Base-by-base conservation (phyloP, 2,797 vertebrate species). In the Mus minutoides region DNA sequence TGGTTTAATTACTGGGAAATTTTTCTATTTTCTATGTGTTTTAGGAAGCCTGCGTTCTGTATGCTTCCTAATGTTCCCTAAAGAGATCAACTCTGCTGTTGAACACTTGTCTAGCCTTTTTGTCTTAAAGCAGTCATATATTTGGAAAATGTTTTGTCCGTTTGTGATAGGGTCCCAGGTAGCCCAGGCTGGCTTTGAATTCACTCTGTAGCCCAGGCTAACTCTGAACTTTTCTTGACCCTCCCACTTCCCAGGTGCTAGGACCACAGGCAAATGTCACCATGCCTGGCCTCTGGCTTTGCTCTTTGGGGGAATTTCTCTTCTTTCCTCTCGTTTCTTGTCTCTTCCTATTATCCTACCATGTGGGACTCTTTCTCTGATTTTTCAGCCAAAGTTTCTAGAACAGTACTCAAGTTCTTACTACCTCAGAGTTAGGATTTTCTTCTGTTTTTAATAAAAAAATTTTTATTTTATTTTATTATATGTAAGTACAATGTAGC, bases 331-430 rank as follows among this genome's bases (percentile, higher is more conserved):
- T 89, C 29, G 92, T 85, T 67, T 91, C 43, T 13, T 4, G 78
- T 56, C 37, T n/a, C 0, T 82, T 67, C 64, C 60, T n/a, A 91
- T 84, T 94, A 16, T 97, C 64, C 84, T 34, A 1, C 17, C 85
- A 43, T 24, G 85, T 78, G 92, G 62, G 84, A 77, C 19, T 77
- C 24, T 95, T 87, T 0, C 83, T 69, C 89, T 52, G 79, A 87
- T 54, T 89, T 93, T 97, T 97, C 93, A 96, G 40, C 67, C 71
- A 92, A 69, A 77, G 76, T 94, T 95, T 92, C 94, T 89, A 90
- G 82, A 97, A 87, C 91, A 56, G 83, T 85, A 96, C 92, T 97
- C 87, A 88, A 89, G 37, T 87, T 95, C 90, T 73, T 60, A 88
- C 67, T 89, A 49, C 56, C n/a, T 90, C 83, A 64, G 62, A 97